Evolutionary conservation across 2,888 invertebrate species (phyloP).

Genomic region (Carpatolechia fugitivella): DNA sequence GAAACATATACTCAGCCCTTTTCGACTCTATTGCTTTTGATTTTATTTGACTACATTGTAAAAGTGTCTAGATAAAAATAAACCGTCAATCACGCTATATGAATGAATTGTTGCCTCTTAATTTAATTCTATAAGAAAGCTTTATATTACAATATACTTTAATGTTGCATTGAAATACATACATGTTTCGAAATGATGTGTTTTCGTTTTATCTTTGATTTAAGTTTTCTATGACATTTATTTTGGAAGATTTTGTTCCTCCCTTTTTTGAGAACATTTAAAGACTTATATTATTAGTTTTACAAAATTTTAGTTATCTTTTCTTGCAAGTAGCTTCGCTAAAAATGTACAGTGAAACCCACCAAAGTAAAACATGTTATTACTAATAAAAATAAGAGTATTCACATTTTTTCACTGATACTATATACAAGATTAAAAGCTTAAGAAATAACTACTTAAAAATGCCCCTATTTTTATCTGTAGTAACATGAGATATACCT

Average conservation of each 20-base stretch:
- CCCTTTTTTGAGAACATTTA: conserved; percentile 35
- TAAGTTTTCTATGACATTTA: conserved; percentile 63
- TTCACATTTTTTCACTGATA: background rate
- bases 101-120: conserved; percentile 30
- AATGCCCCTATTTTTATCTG: background rate
- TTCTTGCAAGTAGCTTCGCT: conserved; percentile 64
- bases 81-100: no score
- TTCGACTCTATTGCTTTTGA: no score
- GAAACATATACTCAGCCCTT: no score
- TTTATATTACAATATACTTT: conserved; percentile 63
- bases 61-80: no score
- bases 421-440: no score
- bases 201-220: conserved; percentile 46
- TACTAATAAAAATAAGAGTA: background rate
- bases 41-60: no score
- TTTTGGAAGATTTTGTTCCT: conserved; percentile 74
- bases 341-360: background rate
- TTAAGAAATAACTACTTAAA: background rate
- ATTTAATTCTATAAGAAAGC: conserved; percentile 51
- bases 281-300: conserved; percentile 19
- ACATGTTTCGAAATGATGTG: conserved; percentile 55
- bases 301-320: conserved; percentile 39
- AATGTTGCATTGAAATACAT: conserved; percentile 71
- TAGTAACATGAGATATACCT: no score
- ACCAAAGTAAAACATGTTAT: background rate